Base-by-base conservation (phyloP, 2,888 invertebrate species). In the Aspidapion aeneum region DNA sequence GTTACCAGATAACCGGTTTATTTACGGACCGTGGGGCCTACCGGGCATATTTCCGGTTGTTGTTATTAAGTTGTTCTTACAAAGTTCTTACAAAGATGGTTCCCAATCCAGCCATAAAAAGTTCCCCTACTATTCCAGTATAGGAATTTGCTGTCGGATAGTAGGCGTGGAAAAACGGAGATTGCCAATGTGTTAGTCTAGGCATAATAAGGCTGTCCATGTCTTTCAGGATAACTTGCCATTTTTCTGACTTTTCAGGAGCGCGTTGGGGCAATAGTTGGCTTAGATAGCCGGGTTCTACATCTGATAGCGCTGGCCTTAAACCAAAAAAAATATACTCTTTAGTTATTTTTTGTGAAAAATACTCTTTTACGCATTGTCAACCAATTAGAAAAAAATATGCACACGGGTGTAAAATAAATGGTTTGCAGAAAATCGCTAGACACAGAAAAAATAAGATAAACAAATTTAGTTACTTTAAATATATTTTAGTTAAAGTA, bases 141-240 rank as follows among this genome's bases (percentile, higher is more conserved):
- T 87, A 96, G 0, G 94, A 94, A 66, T 87, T 87, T n/a, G 87
- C 93, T 0, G 93, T 89, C 0, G 95, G 94, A 79, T 88, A 95
- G 78, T 92, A 98, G 0, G 96, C 96, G 75, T 96, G 94, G 81
- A 97, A 97, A 70, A 91, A 85, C 1, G 96, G 97, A 2, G 94
- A 94, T 72, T 93, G 91, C 97, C 97, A 97, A 73, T 96, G 94
- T 0, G 96, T 96, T 51, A 90, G 91, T 70, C 98, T 98, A 0
- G 97, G 97, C 86, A 96, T 89, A 68, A 98, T 91, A 58, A 91
- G 85, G 69, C 87, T 82, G 73, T 93, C 92, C 64, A 98, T 86
- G 74, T 98, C 98, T 61, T 86, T 83, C 74, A 98, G 84, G 9
- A 98, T 86, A 18, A 88, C 86, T 72, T 89, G 84, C 95, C 96